Percentiles rank a stretch among this genome's conserved stretches.
Evolutionary conservation across 2,888 invertebrate genomes (phyloP).

Genomic region (Orthosia gracilis): DNA sequence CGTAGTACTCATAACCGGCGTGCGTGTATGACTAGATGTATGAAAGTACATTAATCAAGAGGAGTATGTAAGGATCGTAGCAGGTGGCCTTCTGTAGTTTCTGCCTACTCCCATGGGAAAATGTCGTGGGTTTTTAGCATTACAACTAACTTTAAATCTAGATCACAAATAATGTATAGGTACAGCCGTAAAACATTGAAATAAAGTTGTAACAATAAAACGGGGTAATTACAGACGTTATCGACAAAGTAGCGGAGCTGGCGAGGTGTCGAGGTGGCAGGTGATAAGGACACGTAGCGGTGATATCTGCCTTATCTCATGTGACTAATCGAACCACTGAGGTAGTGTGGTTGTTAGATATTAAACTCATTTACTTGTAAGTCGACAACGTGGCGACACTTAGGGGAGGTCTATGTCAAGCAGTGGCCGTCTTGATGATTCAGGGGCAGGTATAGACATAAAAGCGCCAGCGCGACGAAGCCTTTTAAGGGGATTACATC

Average conservation of each 20-base stretch:
- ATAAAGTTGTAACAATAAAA: constrained; percentile 32
- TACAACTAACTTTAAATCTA: neutral
- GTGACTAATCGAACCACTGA: constrained; percentile 28
- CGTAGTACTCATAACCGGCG: too few species aligned
- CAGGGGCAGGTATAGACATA: too few species aligned
- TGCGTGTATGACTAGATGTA: too few species aligned
- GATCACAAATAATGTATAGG: neutral
- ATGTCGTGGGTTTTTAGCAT: neutral
- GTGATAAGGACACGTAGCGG: constrained; percentile 33
- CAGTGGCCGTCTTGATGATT: too few species aligned
- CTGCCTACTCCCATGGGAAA: too few species aligned
- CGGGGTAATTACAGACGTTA: constrained; percentile 28
- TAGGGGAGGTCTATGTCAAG: too few species aligned
- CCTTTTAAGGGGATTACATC: too few species aligned
- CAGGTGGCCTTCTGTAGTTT: too few species aligned
- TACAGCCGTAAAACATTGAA: neutral
- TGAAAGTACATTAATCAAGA: too few species aligned
- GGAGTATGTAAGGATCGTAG: too few species aligned
- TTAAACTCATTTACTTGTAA: constrained; percentile 1
- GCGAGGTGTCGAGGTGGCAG: constrained; percentile 34
- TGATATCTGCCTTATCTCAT: constrained; percentile 18
- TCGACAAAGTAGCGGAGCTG: constrained; percentile 33
- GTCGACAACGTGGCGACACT: too few species aligned
- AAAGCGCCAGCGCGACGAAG: too few species aligned
- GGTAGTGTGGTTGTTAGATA: neutral